Conservation (phyloP, 2,888 invertebrate genomes). For the Melanargia galathea region DNA sequence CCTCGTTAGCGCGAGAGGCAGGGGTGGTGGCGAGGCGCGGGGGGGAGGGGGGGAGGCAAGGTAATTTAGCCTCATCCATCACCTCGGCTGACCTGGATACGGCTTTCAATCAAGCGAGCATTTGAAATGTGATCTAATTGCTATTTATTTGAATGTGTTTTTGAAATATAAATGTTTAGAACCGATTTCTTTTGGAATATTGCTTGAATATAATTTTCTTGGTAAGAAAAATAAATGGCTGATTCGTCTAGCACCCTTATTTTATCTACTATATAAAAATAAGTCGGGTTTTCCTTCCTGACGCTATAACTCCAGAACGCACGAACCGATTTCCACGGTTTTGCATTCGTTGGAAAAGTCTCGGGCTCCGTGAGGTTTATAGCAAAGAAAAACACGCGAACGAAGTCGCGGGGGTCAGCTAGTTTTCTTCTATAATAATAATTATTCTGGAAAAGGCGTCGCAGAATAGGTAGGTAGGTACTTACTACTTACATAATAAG, state of each 20-base stretch:
- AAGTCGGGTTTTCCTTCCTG: too few relatives aligned
- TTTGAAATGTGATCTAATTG: slow-evolving; percentile 48
- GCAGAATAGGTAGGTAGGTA: too few relatives aligned
- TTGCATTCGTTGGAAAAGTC: too few relatives aligned
- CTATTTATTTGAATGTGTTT: slow-evolving; percentile 32
- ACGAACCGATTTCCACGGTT: too few relatives aligned
- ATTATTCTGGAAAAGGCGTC: too few relatives aligned
- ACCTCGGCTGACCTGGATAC: slow-evolving; percentile 66
- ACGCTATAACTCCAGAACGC: too few relatives aligned
- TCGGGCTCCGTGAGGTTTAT: too few relatives aligned
- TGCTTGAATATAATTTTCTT: not conserved
- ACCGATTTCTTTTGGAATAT: not conserved
- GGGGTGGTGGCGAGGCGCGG: slow-evolving; percentile 43
- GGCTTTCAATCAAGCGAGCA: slow-evolving; percentile 63
- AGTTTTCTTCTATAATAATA: too few relatives aligned
- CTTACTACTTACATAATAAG: too few relatives aligned
- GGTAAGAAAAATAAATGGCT: not conserved
- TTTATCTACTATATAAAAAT: too few relatives aligned
- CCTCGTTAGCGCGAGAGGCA: slow-evolving; percentile 60
- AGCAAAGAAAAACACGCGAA: too few relatives aligned
- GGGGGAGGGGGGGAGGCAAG: slow-evolving; percentile 48
- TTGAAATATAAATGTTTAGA: not conserved
- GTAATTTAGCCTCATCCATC: slow-evolving; percentile 76
- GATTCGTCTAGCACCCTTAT: not conserved
- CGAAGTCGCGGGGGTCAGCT: too few relatives aligned